A percentile compares a stretch with the other conserved stretches of the same genome.
Conservation (phyloP, 2,888 invertebrate species). For the Blera fallax region DNA sequence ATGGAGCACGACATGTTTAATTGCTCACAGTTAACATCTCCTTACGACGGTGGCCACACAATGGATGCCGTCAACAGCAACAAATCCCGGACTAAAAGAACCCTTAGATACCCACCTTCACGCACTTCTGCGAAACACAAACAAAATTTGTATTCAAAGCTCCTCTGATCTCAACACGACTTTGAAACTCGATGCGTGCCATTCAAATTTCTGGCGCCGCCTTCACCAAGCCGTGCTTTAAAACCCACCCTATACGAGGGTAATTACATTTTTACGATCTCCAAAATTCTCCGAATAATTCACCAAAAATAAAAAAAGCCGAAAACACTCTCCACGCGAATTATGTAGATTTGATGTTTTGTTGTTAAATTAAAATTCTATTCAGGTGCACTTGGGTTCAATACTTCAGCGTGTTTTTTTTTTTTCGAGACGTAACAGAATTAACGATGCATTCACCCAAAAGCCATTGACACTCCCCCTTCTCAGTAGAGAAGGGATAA, state of each 20-base stretch:
- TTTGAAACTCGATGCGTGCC: too few species aligned
- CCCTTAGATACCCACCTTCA: too few species aligned
- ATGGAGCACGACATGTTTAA: too few species aligned
- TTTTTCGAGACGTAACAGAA: slow-evolving; percentile 9
- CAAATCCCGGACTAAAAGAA: too few species aligned
- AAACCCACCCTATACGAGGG: background rate
- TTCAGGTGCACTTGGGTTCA: slow-evolving; percentile 13
- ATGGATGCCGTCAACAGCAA: too few species aligned
- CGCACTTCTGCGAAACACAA: too few species aligned
- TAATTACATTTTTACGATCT: background rate
- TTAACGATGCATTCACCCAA: slow-evolving; percentile 28
- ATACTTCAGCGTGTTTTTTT: too few species aligned
- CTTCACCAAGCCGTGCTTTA: background rate
- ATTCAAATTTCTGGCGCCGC: too few species aligned
- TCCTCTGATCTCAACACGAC: too few species aligned
- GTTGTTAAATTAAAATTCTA: slow-evolving; percentile 24
- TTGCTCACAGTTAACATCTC: too few species aligned
- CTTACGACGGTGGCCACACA: too few species aligned
- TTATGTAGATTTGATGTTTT: background rate
- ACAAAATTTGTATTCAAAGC: too few species aligned
- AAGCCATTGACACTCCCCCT: slow-evolving; percentile 38
- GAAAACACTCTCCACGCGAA: background rate
- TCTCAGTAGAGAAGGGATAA: background rate
- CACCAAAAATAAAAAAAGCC: background rate
- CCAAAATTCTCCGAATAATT: background rate